Conservation (phyloP, 2,888 invertebrate genomes). For the Cecidostiba fungosa region DNA sequence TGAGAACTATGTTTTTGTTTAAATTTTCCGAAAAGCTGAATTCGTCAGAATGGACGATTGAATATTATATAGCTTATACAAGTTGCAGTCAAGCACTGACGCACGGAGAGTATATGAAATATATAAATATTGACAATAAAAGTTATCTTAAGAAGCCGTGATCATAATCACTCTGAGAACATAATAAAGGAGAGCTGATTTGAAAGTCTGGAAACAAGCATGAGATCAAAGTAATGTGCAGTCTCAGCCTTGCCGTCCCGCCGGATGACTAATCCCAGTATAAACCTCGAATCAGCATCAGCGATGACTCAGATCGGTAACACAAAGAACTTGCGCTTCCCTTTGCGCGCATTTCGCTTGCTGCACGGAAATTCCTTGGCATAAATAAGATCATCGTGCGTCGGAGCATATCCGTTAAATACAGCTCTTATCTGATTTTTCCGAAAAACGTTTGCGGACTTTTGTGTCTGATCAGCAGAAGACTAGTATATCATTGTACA, state of each 20-base stretch:
- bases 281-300: constrained; percentile 25
- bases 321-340: constrained; percentile 41
- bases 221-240: constrained; percentile 10
- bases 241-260: background rate
- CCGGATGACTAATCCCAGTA: constrained; percentile 43
- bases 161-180: background rate
- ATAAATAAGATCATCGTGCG: constrained; percentile 3
- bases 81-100: too few relatives aligned
- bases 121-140: too few relatives aligned
- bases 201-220: constrained; percentile 1
- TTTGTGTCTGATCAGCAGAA: background rate
- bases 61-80: too few relatives aligned
- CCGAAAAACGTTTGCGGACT: background rate
- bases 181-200: background rate
- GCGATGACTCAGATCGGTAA: constrained; percentile 49
- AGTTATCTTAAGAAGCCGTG: background rate
- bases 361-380: background rate
- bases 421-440: constrained; percentile 15
- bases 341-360: constrained; percentile 8
- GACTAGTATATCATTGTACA: too few relatives aligned
- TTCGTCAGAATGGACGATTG: too few relatives aligned
- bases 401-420: constrained; percentile 11
- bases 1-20: background rate
- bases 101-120: too few relatives aligned
- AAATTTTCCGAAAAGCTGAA: too few relatives aligned